Conservation (phyloP, 2,797 vertebrate species). For the Cuculus canorus region DNA sequence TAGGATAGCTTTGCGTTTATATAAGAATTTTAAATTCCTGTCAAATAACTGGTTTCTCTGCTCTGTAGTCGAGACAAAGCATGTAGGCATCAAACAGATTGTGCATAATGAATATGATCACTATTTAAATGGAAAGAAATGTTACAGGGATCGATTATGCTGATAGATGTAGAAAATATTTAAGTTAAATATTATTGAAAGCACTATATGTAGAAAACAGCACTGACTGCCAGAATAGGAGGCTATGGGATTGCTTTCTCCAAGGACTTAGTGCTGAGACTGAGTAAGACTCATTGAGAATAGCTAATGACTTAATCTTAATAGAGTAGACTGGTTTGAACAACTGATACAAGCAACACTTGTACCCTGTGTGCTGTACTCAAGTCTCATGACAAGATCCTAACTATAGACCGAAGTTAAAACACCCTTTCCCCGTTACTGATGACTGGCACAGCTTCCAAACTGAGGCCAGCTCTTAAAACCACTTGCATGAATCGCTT, state of each 20-base stretch:
- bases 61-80: slow-evolving; percentile 26
- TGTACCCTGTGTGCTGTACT: not conserved
- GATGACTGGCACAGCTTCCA: not conserved
- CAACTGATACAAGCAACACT: not conserved
- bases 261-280: not conserved
- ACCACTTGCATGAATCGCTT: not conserved
- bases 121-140: slow-evolving; percentile 6
- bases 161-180: not conserved
- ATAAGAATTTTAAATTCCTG: not conserved
- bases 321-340: not conserved
- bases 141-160: not conserved
- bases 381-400: not conserved
- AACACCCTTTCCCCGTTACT: not conserved
- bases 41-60: slow-evolving; percentile 6
- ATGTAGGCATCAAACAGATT: not conserved
- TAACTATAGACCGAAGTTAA: not conserved
- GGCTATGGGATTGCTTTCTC: not conserved
- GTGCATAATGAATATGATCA: not conserved
- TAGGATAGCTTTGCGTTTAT: slow-evolving; percentile 22
- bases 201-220: not conserved
- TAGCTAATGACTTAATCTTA: not conserved
- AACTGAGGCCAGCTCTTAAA: not conserved
- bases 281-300: not conserved
- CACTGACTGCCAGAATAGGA: not conserved
- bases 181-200: not conserved